These are phyloP conservation scores for Hyla sarda DNA, from an alignment of 2,113 vertebrate species.

Conservation along the genomic window DNA sequence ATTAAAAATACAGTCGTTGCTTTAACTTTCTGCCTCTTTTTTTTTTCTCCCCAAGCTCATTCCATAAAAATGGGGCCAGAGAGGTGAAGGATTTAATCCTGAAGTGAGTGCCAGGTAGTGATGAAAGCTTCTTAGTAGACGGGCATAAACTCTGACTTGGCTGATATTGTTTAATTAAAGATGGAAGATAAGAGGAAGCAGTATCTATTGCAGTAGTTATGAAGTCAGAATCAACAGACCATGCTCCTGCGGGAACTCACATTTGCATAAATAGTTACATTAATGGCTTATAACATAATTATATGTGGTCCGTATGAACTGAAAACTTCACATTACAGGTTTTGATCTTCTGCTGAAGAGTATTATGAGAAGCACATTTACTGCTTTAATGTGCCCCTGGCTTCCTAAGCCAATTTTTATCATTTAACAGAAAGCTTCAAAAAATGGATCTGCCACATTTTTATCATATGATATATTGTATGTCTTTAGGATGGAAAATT, in stretches of 20 bases:
- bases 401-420: neutral
- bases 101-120: slow-evolving; percentile 38
- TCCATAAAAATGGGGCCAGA: slow-evolving; percentile 42
- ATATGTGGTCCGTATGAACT: neutral
- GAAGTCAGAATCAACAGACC: slow-evolving; percentile 39
- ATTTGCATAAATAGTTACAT: slow-evolving; percentile 49
- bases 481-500: neutral
- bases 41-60: neutral
- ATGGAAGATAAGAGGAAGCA: slow-evolving; percentile 46
- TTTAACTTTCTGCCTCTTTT: neutral
- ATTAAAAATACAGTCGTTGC: slow-evolving; percentile 23
- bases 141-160: slow-evolving; percentile 47
- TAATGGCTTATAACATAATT: slow-evolving; percentile 46
- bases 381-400: neutral
- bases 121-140: slow-evolving; percentile 51
- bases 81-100: slow-evolving; percentile 43
- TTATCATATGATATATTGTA: neutral
- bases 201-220: slow-evolving; percentile 35
- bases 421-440: neutral
- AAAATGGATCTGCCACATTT: neutral
- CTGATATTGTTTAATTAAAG: slow-evolving; percentile 56
- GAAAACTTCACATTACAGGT: neutral
- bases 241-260: neutral
- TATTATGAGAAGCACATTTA: neutral
- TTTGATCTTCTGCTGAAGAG: neutral